Base-by-base conservation (phyloP, 2,797 vertebrate genomes). In the Muscicapa striata region DNA sequence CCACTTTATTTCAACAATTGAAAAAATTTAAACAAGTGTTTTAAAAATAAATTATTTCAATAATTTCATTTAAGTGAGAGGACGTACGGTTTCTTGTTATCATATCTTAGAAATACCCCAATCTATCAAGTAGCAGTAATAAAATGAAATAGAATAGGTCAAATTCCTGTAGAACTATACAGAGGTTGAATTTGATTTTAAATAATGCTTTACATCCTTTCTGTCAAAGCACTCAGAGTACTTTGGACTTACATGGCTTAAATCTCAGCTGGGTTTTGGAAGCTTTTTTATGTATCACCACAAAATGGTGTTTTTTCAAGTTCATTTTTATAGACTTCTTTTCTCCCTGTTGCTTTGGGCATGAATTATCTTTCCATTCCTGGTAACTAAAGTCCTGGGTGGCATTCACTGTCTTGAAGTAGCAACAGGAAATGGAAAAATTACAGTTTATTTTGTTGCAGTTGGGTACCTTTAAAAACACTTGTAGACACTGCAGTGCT, bases 361-460 rank as follows among this genome's bases (percentile, higher is more conserved):
- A 81, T 85, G 84, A 96, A 93, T 95, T 94, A 57, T 48, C 90
- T 91, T 94, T 96, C 67, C 84, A 68, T 89, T 96, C 69, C 69
- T 89, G 66, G 81, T 76, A 85, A 72, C 86, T 89, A 24, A 95
- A 92, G 79, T 82, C 89, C 92, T 94, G 77, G 72, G 84, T 95
- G 87, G 78, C 54, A 89, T 85, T 90, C 40, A 24, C 55, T 91
- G 41, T 67, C 82, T 95, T 82, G 69, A 91, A 88, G 67, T 61
- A 93, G 43, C 63, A 84, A 94, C 45, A 76, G 62, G 66, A 94
- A 94, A 89, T 30, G 78, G 52, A 90, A 93, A 91, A 95, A 81
- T 66, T 76, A 49, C 30, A 84, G 69, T 76, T 94, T 95, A 88
- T 91, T 91, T 79, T 82, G 22, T 57, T 96, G 59, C 40, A 32